These are phyloP conservation scores for Botia kubotai DNA, from an alignment of 2,797 vertebrate genomes.

Conservation along the genomic window DNA sequence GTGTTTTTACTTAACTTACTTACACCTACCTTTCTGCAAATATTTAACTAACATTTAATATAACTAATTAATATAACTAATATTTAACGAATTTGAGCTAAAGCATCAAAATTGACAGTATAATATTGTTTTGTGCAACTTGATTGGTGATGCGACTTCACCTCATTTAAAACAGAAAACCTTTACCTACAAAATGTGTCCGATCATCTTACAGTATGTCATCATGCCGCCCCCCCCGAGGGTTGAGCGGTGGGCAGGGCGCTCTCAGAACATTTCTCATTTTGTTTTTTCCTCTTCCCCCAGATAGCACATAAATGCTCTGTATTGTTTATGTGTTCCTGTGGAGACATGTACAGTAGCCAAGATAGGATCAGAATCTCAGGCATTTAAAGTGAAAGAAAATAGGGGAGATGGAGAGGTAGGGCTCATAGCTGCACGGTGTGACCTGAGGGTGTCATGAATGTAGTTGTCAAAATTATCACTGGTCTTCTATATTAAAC, in stretches of 20 bases:
- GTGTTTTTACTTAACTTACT: neutral
- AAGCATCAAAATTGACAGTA: neutral
- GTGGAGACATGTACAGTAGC: conserved; percentile 73
- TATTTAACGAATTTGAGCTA: neutral
- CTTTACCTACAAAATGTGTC: conserved; percentile 27
- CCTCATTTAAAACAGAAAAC: neutral
- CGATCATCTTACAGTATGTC: conserved; percentile 9
- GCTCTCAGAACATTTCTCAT: conserved; percentile 50
- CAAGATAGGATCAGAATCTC: conserved; percentile 77
- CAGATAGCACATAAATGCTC: conserved; percentile 63
- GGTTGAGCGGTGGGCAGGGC: conserved; percentile 40
- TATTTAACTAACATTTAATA: no score
- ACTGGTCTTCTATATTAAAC: no score
- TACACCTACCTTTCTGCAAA: no score
- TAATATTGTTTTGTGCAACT: neutral
- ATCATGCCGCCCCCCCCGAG: conserved; percentile 22
- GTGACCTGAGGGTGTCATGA: conserved; percentile 21
- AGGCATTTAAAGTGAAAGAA: conserved; percentile 60
- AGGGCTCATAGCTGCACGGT: conserved; percentile 17
- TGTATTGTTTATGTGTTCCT: conserved; percentile 74
- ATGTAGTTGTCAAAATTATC: neutral
- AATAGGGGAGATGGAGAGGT: conserved; percentile 35
- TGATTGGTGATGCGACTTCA: neutral
- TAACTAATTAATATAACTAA: no score
- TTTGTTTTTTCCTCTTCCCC: conserved; percentile 54